Evolutionary conservation across 1,140 invertebrate genomes (phyloP), one percentile per base, ranked within the genome.

Genomic region (Stegodyphus mimosarum): DNA sequence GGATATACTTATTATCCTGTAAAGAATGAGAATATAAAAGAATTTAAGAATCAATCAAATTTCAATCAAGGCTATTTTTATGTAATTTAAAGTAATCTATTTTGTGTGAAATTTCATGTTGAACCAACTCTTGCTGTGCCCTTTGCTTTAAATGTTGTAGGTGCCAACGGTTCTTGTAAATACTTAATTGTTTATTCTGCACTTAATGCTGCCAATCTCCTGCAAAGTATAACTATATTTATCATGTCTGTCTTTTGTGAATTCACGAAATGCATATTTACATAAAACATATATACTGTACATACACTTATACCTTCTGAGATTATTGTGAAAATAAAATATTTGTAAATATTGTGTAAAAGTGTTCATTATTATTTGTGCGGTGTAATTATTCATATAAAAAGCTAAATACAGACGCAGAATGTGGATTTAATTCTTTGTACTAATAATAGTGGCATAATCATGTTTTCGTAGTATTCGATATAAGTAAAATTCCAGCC

Each of bases 311-410:
- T 48, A 74, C 74, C 70, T 83, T 60, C 64, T 74, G 55, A 83
- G 11, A 66, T 74, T 83, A 83, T 83, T 83, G 80, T 83, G 80
- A 83, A 83, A 33, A 83, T 83, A 83, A 83, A 83, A 66, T 74
- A 83, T 83, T 83, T 83, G 80, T 83, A 83, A 83, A 83, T 83
- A 83, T 74, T 74, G 80, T 74, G 6, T 11, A 70, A 70, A 2
- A 15, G 9, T 9, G 55, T 60, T 60, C 15, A 9, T 60, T 15
- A 3, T 33, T 33, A n/a, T n/a, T n/a, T n/a, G n/a, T n/a, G n/a
- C n/a, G n/a, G n/a, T n/a, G n/a, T n/a, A n/a, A n/a, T n/a, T n/a
- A n/a, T n/a, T n/a, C n/a, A n/a, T n/a, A n/a, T n/a, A n/a, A n/a
- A n/a, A n/a, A n/a, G n/a, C n/a, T n/a, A n/a, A n/a, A n/a, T n/a